Conservation (phyloP, 2,888 invertebrate genomes). For the Eucera pruinosa region DNA sequence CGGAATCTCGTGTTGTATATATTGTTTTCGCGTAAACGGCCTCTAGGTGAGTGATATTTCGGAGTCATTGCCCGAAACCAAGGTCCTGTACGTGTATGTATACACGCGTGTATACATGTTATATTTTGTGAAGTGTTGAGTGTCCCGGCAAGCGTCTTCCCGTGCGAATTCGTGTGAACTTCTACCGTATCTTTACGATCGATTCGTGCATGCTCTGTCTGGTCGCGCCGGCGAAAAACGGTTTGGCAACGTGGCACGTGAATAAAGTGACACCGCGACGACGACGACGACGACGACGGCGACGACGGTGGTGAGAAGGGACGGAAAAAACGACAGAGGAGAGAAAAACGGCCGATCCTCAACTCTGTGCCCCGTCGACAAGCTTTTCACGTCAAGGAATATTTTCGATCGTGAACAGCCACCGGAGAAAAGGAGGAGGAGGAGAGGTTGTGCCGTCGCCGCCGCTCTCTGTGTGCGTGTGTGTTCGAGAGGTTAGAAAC, state of each 20-base stretch:
- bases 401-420: slow-evolving; percentile 7
- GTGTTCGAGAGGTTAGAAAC: slow-evolving; percentile 54
- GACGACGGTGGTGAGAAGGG: slow-evolving; percentile 10
- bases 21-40: slow-evolving; percentile 56
- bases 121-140: slow-evolving; percentile 62
- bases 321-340: background rate
- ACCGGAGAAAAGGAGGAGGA: background rate
- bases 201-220: slow-evolving; percentile 60
- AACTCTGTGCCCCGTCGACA: background rate
- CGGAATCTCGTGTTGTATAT: slow-evolving; percentile 19
- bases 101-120: slow-evolving; percentile 36
- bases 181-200: slow-evolving; percentile 55
- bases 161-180: slow-evolving; percentile 51
- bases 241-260: slow-evolving; percentile 60
- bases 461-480: slow-evolving; percentile 7
- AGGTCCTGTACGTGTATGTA: slow-evolving; percentile 46
- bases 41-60: slow-evolving; percentile 57
- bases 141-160: slow-evolving; percentile 17
- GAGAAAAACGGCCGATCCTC: slow-evolving; percentile 8
- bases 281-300: slow-evolving; percentile 40
- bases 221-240: slow-evolving; percentile 52
- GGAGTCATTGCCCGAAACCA: slow-evolving; percentile 60
- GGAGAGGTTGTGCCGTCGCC: slow-evolving; percentile 24
- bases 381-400: background rate
- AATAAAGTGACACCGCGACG: slow-evolving; percentile 52